Evolutionary conservation across 2,888 invertebrate genomes (phyloP).

Genomic region (Melolontha melolontha): DNA sequence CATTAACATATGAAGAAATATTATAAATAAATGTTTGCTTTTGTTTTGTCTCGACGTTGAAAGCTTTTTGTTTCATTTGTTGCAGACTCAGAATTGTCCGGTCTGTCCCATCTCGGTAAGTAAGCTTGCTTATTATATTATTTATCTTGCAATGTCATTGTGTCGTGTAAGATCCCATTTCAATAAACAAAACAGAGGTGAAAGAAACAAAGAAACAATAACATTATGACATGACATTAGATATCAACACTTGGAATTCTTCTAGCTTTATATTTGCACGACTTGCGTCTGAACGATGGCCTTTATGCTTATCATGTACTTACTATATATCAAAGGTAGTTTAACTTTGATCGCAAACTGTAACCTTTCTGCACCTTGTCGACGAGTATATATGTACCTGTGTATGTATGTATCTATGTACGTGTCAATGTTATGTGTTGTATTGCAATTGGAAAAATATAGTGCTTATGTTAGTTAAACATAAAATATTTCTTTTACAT

Average conservation of each 20-base stretch:
- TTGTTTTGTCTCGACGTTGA: constrained; percentile 9
- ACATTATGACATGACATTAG: constrained; percentile 8
- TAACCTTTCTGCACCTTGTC: no score
- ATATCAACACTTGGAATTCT: constrained; percentile 8
- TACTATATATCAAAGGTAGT: constrained; percentile 4
- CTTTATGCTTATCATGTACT: constrained; percentile 15
- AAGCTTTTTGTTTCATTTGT: constrained; percentile 53
- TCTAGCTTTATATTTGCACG: constrained; percentile 35
- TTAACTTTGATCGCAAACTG: not conserved
- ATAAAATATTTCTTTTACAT: no score
- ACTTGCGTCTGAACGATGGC: constrained; percentile 20
- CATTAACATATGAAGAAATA: no score
- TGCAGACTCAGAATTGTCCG: constrained; percentile 75
- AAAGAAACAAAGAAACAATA: not conserved
- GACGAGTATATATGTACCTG: no score
- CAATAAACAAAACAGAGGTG: not conserved
- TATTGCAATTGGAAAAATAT: no score
- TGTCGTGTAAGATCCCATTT: not conserved
- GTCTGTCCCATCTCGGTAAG: constrained; percentile 75
- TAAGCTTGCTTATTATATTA: constrained; percentile 49
- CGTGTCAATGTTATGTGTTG: no score
- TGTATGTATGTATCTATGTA: no score
- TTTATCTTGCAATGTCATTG: constrained; percentile 19
- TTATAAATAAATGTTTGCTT: not conserved
- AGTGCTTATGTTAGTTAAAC: no score